Conservation (phyloP, 2,888 invertebrate genomes). For the Eristalis tenax region DNA sequence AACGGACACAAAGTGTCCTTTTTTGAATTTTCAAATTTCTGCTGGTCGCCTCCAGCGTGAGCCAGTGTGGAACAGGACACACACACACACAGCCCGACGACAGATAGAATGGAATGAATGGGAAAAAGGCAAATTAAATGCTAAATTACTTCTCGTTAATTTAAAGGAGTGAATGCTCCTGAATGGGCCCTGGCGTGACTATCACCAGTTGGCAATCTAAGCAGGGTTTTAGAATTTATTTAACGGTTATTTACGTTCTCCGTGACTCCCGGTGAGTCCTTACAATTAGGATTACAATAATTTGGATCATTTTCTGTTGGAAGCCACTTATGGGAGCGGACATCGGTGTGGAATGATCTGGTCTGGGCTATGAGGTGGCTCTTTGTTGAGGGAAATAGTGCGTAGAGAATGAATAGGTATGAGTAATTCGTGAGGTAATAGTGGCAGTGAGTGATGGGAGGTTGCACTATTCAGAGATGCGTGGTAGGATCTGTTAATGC, state of each 20-base stretch:
- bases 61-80: too few relatives aligned
- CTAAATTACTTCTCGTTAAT: slow-evolving; percentile 55
- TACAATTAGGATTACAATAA: slow-evolving; percentile 31
- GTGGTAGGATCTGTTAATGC: too few relatives aligned
- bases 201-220: slow-evolving; percentile 11
- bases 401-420: too few relatives aligned
- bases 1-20: slow-evolving; percentile 39
- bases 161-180: slow-evolving; percentile 36
- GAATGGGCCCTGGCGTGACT: slow-evolving; percentile 10
- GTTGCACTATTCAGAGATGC: too few relatives aligned
- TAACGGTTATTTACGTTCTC: neutral
- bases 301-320: neutral
- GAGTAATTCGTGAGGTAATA: too few relatives aligned
- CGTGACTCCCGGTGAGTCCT: slow-evolving; percentile 10
- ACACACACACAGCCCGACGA: too few relatives aligned
- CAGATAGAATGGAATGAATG: neutral
- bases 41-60: neutral
- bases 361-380: too few relatives aligned
- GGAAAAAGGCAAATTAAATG: slow-evolving; percentile 31
- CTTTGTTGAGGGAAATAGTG: too few relatives aligned
- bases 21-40: slow-evolving; percentile 14
- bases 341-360: neutral
- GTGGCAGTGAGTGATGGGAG: too few relatives aligned
- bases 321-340: neutral
- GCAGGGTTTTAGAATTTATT: slow-evolving; percentile 6